These are phyloP conservation scores for Limosa lapponica DNA, from an alignment of 2,797 vertebrate species.

Conservation along the genomic window DNA sequence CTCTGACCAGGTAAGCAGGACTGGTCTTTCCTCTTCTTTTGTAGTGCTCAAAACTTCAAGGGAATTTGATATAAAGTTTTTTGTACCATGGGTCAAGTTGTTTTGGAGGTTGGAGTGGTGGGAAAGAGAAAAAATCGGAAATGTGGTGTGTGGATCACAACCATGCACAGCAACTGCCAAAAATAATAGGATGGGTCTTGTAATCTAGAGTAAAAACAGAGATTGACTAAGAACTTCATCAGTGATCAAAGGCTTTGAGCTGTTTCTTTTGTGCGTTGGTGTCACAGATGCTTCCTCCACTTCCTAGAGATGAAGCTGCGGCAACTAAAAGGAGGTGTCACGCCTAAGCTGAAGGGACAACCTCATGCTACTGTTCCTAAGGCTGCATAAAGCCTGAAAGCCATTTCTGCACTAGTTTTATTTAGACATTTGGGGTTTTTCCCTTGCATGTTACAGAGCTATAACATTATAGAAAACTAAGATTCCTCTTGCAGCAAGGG, in stretches of 20 bases:
- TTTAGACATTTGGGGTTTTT: background rate
- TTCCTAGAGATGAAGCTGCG: background rate
- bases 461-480: background rate
- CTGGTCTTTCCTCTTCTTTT: background rate
- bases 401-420: background rate
- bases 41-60: background rate
- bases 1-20: background rate
- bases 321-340: background rate
- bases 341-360: background rate
- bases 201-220: background rate
- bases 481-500: background rate
- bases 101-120: background rate
- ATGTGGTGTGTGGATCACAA: accelerated
- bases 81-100: background rate
- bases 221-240: background rate
- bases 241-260: background rate
- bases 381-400: background rate
- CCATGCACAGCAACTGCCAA: background rate
- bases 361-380: background rate
- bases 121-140: background rate
- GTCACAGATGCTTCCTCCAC: background rate
- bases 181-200: background rate
- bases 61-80: background rate
- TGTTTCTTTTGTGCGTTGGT: accelerated
- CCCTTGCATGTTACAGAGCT: background rate